Percentiles rank a stretch among this genome's conserved stretches.
phyloP scores from a whole-genome alignment of 2,888 invertebrate genomes.

The Tetanocera ferruginea region DNA sequence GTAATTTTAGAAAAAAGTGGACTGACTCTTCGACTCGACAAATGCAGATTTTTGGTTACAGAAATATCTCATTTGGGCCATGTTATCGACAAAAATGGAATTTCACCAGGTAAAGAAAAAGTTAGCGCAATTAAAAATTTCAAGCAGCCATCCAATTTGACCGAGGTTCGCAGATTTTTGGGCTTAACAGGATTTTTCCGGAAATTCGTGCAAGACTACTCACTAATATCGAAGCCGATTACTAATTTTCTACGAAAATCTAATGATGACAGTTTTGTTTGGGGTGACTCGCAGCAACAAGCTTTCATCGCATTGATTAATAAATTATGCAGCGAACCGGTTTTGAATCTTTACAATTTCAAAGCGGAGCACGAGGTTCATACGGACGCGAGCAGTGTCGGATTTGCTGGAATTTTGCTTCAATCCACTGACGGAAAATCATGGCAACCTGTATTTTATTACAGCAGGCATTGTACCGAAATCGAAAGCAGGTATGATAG shows the following conservation, averaged over 20 bases:
- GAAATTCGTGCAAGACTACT: constrained; percentile 43
- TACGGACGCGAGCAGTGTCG: constrained; percentile 47
- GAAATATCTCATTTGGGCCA: constrained; percentile 46
- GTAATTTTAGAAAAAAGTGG: constrained; percentile 37
- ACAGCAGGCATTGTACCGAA: constrained; percentile 44
- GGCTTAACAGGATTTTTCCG: constrained; percentile 46
- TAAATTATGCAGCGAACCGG: constrained; percentile 34
- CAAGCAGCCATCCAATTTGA: constrained; percentile 38
- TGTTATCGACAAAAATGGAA: constrained; percentile 42
- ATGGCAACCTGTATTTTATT: constrained; percentile 47
- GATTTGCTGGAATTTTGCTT: constrained; percentile 47
- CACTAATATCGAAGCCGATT: constrained; percentile 36
- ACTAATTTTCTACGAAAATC: constrained; percentile 17
- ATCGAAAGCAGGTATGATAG: constrained; percentile 44
- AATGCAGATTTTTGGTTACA: constrained; percentile 44
- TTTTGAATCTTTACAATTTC: constrained; percentile 42
- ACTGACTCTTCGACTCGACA: constrained; percentile 44
- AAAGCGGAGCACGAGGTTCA: constrained; percentile 43
- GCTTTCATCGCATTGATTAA: constrained; percentile 32
- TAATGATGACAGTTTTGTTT: constrained; percentile 18
- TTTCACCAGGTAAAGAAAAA: constrained; percentile 41
- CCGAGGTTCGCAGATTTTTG: constrained; percentile 43
- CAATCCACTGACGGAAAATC: constrained; percentile 37
- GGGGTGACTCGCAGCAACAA: constrained; percentile 22
- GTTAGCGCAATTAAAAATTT: constrained; percentile 43